Evolutionary conservation across 2,888 invertebrate genomes (phyloP), one percentile per base, ranked within the genome.

Genomic region (Polymixis lichenea): DNA sequence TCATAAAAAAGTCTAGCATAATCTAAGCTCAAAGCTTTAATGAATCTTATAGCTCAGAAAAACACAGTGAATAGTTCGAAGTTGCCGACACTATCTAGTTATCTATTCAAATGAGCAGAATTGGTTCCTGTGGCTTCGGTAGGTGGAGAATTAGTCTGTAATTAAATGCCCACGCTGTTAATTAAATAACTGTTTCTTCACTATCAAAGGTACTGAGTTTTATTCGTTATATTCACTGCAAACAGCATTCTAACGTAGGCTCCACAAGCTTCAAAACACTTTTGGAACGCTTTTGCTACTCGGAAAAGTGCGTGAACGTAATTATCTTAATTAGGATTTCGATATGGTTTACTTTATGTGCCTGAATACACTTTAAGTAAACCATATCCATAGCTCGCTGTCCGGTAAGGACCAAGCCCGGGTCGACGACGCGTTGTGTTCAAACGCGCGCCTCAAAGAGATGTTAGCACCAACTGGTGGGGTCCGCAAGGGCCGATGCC

Each of bases 81-180:
- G 71, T 76, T 74, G 65, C 73, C 58, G 84, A 74, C 80, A 65
- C 60, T 64, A 80, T 77, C 80, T 60, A 69, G 77, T 84, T 72
- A 76, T 83, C 84, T 80, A 83, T 84, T 73, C 72, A 80, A 84
- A 83, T 83, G 55, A 80, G 71, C 28, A 38, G 43, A 80, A 84
- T 80, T 74, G 77, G 84, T 80, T 80, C 72, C 77, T 69, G 77
- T 60, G 75, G 84, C 84, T 76, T 73, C 32, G 32, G 84, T 72
- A 65, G 73, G 55, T 49, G 51, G 46, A 68, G 55, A 74, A 70
- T 80, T 77, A 72, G 71, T 77, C 72, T 74, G 69, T 83, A 80
- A 80, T 74, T 70, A 77, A 80, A 74, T 77, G 60, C 62, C 69
- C 61, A 60, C 38, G 74, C 17, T 46, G 71, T 80, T 83, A 55